Evolutionary conservation across 2,797 vertebrate species (phyloP).

Genomic region (Kryptopterus vitreolus): DNA sequence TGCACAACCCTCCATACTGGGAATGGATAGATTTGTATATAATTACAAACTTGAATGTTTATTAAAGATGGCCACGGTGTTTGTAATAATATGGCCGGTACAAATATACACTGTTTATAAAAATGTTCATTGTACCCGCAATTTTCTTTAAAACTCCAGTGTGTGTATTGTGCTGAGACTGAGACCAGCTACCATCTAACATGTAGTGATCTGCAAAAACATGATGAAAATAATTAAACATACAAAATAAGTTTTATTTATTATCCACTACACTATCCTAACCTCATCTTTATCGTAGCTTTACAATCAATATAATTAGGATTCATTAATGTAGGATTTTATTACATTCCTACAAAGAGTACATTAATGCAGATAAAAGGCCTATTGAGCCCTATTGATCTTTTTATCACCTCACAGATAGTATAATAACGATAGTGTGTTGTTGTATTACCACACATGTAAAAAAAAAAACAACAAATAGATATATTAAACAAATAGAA

Average conservation of each 20-base stretch:
- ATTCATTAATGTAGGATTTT: background rate
- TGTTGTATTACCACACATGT: background rate
- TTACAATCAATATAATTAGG: too few relatives aligned
- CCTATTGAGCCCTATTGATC: background rate
- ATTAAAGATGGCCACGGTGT: background rate
- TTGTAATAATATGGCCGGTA: background rate
- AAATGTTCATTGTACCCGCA: background rate
- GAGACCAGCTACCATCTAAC: background rate
- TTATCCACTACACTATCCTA: background rate
- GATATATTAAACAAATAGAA: background rate
- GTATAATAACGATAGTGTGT: too few relatives aligned
- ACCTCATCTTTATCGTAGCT: background rate
- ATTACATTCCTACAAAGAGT: background rate
- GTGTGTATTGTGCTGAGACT: background rate
- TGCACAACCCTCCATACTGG: background rate
- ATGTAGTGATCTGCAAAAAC: background rate
- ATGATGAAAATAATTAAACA: background rate
- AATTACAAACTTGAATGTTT: background rate
- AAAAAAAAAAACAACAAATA: background rate
- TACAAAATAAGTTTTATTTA: background rate
- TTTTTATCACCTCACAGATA: background rate
- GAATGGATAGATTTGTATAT: background rate
- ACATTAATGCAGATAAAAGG: background rate
- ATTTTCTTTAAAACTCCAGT: background rate
- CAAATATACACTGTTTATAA: background rate